Evolutionary conservation across 2,113 vertebrate genomes (phyloP).

Genomic region (Tricholaema leucomelas): DNA sequence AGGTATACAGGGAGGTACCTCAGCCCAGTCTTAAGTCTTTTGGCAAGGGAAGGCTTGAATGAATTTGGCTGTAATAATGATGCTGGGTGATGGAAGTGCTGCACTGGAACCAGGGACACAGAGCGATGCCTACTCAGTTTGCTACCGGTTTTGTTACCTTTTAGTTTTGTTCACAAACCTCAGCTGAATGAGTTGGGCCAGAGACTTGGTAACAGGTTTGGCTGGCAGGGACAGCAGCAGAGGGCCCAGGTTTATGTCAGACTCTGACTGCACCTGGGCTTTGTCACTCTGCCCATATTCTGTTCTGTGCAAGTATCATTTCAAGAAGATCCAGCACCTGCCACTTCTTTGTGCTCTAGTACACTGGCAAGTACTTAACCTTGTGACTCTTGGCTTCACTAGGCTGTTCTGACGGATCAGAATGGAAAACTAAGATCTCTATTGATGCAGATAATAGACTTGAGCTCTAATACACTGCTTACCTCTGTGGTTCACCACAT

Average conservation of each 20-base stretch:
- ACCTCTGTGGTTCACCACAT: not conserved
- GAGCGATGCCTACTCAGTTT: not conserved
- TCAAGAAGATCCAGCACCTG: not conserved
- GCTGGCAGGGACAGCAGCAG: not conserved
- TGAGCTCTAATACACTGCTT: not conserved
- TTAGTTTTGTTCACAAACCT: not conserved
- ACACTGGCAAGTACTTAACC: rapidly evolving
- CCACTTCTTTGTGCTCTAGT: too few species aligned
- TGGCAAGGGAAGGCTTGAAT: not conserved
- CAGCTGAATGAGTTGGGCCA: not conserved
- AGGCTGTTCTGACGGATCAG: not conserved
- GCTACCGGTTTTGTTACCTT: not conserved
- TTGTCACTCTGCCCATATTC: not conserved
- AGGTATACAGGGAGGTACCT: rapidly evolving
- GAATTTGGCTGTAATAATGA: not conserved
- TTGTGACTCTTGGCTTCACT: not conserved
- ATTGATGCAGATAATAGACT: not conserved
- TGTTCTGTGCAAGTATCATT: rapidly evolving
- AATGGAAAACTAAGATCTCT: too few species aligned
- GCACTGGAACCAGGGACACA: not conserved
- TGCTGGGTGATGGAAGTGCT: not conserved
- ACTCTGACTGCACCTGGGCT: not conserved
- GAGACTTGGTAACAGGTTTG: not conserved
- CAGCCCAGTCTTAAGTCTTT: not conserved
- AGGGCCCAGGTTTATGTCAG: not conserved